phyloP scores from a whole-genome alignment of 2,113 vertebrate genomes.

The Vulpes ferrilata region DNA sequence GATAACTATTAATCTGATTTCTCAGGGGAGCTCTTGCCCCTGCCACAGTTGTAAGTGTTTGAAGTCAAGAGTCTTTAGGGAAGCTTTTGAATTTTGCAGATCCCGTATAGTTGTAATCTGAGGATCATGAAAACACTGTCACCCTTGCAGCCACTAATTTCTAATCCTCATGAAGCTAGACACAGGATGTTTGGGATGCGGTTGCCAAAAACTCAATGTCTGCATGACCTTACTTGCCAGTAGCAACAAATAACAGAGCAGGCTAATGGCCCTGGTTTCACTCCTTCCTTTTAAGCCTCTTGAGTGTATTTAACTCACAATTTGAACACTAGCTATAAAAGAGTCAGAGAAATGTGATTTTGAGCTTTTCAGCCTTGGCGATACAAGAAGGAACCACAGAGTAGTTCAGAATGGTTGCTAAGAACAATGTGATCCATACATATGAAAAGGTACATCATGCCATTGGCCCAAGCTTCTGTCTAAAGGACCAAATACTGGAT shows the following conservation, averaged over 20 bases:
- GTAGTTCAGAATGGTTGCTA: neutral
- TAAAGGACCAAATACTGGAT: neutral
- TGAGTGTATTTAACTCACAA: neutral
- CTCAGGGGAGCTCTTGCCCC: neutral
- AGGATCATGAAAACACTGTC: neutral
- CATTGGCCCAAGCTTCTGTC: neutral
- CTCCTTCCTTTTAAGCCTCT: neutral
- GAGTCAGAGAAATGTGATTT: conserved; percentile 2
- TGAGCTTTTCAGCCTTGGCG: neutral
- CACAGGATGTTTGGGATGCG: neutral
- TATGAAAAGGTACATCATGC: neutral
- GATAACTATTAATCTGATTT: neutral
- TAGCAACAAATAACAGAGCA: neutral
- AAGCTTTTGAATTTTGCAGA: neutral
- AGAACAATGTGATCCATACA: neutral
- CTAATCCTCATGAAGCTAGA: neutral
- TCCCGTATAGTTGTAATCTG: neutral
- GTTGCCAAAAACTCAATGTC: neutral
- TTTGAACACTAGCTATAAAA: neutral
- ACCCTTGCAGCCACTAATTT: neutral
- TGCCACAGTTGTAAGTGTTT: neutral
- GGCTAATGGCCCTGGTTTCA: neutral
- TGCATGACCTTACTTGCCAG: neutral
- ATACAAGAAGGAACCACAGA: neutral
- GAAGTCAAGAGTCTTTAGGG: neutral